Percentiles rank a stretch among this genome's conserved stretches.
Evolutionary conservation across 2,797 vertebrate species (phyloP).

Genomic region (Bradypodion pumilum): DNA sequence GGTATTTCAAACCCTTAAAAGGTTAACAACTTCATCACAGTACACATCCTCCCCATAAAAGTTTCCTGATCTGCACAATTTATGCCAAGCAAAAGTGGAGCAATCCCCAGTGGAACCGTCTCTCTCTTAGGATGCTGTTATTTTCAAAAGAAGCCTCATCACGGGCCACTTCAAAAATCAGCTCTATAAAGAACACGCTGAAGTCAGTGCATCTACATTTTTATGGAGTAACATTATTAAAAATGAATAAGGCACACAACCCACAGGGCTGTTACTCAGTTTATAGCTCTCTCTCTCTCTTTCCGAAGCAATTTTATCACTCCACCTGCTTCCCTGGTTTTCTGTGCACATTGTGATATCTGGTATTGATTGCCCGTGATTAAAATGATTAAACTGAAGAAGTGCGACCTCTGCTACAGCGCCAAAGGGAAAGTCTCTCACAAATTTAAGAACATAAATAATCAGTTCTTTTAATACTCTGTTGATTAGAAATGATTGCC

Average conservation of each 20-base stretch:
- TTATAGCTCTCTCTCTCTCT: slow-evolving; percentile 25
- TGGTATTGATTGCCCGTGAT: slow-evolving; percentile 51
- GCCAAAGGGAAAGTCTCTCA: slow-evolving; percentile 48
- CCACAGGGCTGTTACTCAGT: slow-evolving; percentile 30
- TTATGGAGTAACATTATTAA: slow-evolving; percentile 43
- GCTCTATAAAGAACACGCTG: slow-evolving; percentile 1
- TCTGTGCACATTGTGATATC: slow-evolving; percentile 18
- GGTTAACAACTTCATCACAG: slow-evolving; percentile 28
- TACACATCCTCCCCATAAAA: slow-evolving; percentile 34
- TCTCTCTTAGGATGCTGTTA: slow-evolving; percentile 50
- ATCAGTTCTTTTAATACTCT: slow-evolving; percentile 45
- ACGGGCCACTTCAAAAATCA: slow-evolving; percentile 51
- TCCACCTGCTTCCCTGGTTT: slow-evolving; percentile 32
- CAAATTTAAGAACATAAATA: slow-evolving; percentile 55
- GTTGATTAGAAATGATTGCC: slow-evolving; percentile 51
- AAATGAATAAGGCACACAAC: slow-evolving; percentile 42
- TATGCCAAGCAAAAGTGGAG: slow-evolving; percentile 46
- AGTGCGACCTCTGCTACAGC: slow-evolving; percentile 32
- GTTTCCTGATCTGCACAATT: slow-evolving; percentile 35
- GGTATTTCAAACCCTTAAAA: slow-evolving; percentile 29
- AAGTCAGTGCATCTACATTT: slow-evolving; percentile 40
- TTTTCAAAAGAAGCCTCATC: slow-evolving; percentile 50
- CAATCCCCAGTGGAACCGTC: slow-evolving; percentile 30
- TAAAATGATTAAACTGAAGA: slow-evolving; percentile 52
- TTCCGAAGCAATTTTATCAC: slow-evolving; percentile 25